Percentiles rank a stretch among this genome's conserved stretches.
These are phyloP conservation scores for Thripadectes ignobilis DNA, from an alignment of 2,797 vertebrate species.

Conservation along the genomic window DNA sequence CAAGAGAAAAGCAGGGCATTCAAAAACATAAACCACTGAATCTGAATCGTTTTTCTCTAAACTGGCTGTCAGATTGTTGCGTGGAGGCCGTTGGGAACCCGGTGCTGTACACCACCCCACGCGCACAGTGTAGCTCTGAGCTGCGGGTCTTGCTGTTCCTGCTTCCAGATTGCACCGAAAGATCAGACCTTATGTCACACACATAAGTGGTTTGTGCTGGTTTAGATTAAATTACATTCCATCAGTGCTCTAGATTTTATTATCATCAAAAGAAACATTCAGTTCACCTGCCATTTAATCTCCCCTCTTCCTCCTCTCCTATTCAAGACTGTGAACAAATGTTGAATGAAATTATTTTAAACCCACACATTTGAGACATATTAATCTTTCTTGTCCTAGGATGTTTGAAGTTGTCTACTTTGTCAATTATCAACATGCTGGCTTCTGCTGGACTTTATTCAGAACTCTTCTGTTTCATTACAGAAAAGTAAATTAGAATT, in stretches of 20 bases:
- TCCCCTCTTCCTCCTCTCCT: not conserved
- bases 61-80: not conserved
- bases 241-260: conserved; percentile 30
- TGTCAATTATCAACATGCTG: not conserved
- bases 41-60: not conserved
- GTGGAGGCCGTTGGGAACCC: not conserved
- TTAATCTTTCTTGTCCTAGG: conserved; percentile 6
- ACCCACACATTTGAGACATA: not conserved
- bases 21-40: not conserved
- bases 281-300: conserved; percentile 37
- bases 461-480: not conserved
- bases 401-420: conserved; percentile 21
- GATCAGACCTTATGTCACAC: not conserved
- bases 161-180: not conserved
- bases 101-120: not conserved
- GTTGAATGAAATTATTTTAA: conserved; percentile 43
- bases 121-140: not conserved
- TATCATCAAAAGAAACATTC: conserved; percentile 1
- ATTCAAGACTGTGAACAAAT: conserved; percentile 10
- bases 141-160: not conserved
- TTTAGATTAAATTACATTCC: conserved; percentile 44
- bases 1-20: not conserved
- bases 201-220: not conserved
- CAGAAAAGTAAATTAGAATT: not conserved
- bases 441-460: not conserved